A percentile compares a stretch with the other conserved stretches of the same genome.
Evolutionary conservation across 64 coral and sea anemone species (phyloP).

Genomic region (Montipora efflorescens): DNA sequence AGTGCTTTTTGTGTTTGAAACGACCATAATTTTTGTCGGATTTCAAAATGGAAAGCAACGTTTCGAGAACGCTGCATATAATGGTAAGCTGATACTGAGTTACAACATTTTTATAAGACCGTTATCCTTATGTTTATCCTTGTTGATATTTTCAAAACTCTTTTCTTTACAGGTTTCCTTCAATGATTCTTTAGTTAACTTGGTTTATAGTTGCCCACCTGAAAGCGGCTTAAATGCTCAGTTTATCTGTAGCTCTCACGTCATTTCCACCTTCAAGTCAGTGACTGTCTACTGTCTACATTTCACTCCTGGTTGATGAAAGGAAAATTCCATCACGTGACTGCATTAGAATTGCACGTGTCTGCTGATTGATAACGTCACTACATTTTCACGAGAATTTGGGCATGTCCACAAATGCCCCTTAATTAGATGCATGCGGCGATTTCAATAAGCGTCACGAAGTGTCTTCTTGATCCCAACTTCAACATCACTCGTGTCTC

Average conservation of each 20-base stretch:
- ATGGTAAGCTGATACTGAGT: slow-evolving; percentile 2
- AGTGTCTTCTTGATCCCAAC: not conserved
- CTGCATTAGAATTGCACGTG: slow-evolving; percentile 48
- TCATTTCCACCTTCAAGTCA: slow-evolving; percentile 3
- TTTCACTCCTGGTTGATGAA: slow-evolving; percentile 2
- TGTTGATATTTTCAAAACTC: not conserved
- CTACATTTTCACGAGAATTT: no score
- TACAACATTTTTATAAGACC: not conserved
- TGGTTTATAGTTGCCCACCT: slow-evolving; percentile 4
- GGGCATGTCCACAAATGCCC: no score
- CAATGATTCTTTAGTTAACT: not conserved
- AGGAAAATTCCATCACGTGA: not conserved
- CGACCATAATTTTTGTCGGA: not conserved
- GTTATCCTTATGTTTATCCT: not conserved
- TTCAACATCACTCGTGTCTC: no score
- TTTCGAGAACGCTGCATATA: slow-evolving; percentile 39
- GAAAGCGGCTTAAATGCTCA: not conserved
- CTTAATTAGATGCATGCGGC: no score
- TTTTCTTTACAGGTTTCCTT: not conserved
- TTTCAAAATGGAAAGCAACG: not conserved
- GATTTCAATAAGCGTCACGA: not conserved
- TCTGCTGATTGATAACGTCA: not conserved
- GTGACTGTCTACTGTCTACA: slow-evolving; percentile 37
- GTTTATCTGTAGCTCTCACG: not conserved
- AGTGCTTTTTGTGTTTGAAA: not conserved